A percentile compares a stretch with the other conserved stretches of the same genome.
phyloP scores from a whole-genome alignment of 2,113 vertebrate species.

The Heterocephalus glaber region DNA sequence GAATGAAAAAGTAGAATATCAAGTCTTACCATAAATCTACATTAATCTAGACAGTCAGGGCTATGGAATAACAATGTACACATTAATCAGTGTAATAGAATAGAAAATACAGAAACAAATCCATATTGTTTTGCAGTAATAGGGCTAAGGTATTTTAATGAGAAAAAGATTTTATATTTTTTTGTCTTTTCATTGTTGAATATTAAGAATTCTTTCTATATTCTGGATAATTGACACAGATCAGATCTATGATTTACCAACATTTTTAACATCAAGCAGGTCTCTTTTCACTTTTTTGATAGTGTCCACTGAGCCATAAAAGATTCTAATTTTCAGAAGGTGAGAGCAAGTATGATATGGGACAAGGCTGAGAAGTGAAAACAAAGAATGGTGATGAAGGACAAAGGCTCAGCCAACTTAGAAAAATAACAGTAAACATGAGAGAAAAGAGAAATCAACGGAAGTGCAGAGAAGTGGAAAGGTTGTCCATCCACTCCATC shows the following conservation, averaged over 20 bases:
- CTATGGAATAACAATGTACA: neutral
- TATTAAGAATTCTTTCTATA: neutral
- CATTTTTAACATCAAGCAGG: neutral
- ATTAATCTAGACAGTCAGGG: neutral
- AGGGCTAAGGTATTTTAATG: neutral
- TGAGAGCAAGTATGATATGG: too few relatives aligned
- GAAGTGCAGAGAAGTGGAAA: too few relatives aligned
- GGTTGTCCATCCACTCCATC: too few relatives aligned
- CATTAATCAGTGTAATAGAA: neutral
- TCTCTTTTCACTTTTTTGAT: neutral
- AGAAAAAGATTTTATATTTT: neutral
- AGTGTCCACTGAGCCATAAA: neutral
- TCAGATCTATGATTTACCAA: neutral
- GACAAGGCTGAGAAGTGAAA: too few relatives aligned
- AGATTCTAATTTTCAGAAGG: neutral
- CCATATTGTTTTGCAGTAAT: neutral
- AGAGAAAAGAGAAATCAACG: too few relatives aligned
- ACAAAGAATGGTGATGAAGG: too few relatives aligned
- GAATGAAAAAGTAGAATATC: neutral
- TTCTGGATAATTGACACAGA: neutral
- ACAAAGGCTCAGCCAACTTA: too few relatives aligned
- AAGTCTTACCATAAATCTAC: slow-evolving; percentile 10
- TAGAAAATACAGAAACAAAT: neutral
- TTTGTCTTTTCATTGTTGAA: neutral
- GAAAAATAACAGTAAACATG: too few relatives aligned